Percentiles rank a stretch among this genome's conserved stretches.
These are phyloP conservation scores for Chrysaora quinquecirrha DNA, from an alignment of 30 jellyfish, hydroid and myxozoan genomes.

Conservation along the genomic window DNA sequence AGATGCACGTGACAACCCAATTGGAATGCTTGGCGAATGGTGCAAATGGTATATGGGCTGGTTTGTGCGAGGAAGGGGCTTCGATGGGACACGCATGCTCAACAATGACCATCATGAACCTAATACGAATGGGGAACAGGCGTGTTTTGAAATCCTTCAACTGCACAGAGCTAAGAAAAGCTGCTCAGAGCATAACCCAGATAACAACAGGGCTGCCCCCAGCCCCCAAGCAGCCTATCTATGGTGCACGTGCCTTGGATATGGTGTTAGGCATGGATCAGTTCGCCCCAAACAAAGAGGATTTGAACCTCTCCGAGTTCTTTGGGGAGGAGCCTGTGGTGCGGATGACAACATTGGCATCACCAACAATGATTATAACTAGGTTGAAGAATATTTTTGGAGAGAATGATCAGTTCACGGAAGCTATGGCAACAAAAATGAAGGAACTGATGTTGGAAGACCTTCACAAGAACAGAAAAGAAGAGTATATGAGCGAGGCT, in stretches of 20 bases:
- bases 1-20: slow-evolving; percentile 47
- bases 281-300: slow-evolving; percentile 63
- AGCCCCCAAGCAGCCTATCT: slow-evolving; percentile 48
- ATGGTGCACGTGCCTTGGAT: slow-evolving; percentile 80
- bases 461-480: slow-evolving; percentile 71
- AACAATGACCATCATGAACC: slow-evolving; percentile 43
- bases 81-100: slow-evolving; percentile 84
- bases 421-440: slow-evolving; percentile 65
- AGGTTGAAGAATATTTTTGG: slow-evolving; percentile 52
- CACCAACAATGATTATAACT: slow-evolving; percentile 41
- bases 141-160: slow-evolving; percentile 59
- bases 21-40: slow-evolving; percentile 72
- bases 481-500: slow-evolving; percentile 75
- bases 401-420: slow-evolving; percentile 66
- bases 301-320: slow-evolving; percentile 56
- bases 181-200: slow-evolving; percentile 59
- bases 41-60: slow-evolving; percentile 85
- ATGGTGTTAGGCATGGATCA: slow-evolving; percentile 77
- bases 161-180: slow-evolving; percentile 68
- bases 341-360: slow-evolving; percentile 78
- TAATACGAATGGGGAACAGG: slow-evolving; percentile 73
- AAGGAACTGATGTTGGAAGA: slow-evolving; percentile 71
- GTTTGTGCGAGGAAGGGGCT: slow-evolving; percentile 80
- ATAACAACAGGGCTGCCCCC: slow-evolving; percentile 66
- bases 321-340: slow-evolving; percentile 79